Evolutionary conservation across 2,113 vertebrate genomes (phyloP).

Genomic region (Onychostruthus taczanowskii): DNA sequence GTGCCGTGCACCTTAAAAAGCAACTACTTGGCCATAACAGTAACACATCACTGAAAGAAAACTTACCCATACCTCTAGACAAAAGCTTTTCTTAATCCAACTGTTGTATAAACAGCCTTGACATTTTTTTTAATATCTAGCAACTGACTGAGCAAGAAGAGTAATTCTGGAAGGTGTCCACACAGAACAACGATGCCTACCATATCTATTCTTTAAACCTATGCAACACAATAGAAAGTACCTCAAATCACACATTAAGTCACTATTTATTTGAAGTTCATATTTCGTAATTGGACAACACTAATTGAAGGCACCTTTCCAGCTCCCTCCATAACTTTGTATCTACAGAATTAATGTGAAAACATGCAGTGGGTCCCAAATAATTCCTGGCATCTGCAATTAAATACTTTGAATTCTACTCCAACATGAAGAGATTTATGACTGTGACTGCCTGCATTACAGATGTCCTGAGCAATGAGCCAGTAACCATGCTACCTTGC

Average conservation of each 20-base stretch:
- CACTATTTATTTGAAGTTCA: neutral
- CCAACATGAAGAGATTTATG: neutral
- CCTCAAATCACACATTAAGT: neutral
- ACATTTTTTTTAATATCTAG: neutral
- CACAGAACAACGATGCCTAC: neutral
- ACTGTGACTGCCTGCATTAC: neutral
- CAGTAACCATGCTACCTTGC: neutral
- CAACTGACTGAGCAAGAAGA: neutral
- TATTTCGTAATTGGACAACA: neutral
- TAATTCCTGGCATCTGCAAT: neutral
- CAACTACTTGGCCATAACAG: neutral
- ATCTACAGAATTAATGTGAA: neutral
- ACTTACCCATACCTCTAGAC: neutral
- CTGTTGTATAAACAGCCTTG: neutral
- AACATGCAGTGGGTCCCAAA: neutral
- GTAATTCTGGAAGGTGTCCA: neutral
- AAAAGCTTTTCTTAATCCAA: neutral
- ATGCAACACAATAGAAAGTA: neutral
- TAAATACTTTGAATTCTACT: neutral
- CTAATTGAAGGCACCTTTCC: neutral
- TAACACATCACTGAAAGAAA: neutral
- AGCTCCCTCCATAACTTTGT: neutral
- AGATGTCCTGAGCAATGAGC: neutral
- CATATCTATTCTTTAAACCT: neutral
- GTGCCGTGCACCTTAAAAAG: neutral